Evolutionary conservation across 2,113 vertebrate genomes (phyloP).

Genomic region (Mormyrus iriodes): DNA sequence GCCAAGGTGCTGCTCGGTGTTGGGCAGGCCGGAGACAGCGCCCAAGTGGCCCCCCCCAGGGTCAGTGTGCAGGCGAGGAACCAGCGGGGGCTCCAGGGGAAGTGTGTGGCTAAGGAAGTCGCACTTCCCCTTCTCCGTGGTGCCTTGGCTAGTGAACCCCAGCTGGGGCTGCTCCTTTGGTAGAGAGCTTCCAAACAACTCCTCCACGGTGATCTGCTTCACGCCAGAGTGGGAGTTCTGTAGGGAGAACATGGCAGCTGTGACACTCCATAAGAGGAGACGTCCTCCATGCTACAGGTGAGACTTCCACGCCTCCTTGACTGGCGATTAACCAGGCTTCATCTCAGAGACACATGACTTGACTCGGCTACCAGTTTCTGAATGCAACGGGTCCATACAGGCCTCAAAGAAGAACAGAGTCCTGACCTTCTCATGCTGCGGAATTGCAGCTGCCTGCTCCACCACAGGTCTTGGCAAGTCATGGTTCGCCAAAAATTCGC

Average conservation of each 20-base stretch:
- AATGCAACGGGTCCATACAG: not conserved
- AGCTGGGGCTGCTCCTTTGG: conserved; percentile 73
- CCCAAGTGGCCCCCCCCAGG: conserved; percentile 45
- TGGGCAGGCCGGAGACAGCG: conserved; percentile 43
- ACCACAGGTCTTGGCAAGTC: conserved; percentile 22
- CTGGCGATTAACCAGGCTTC: not conserved
- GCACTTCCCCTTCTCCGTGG: conserved; percentile 53
- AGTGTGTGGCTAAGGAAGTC: conserved; percentile 56
- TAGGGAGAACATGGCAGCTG: conserved; percentile 9
- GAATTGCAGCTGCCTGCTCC: conserved; percentile 32
- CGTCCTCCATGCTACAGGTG: not conserved
- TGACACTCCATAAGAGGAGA: not conserved
- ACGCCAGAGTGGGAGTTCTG: conserved; percentile 73
- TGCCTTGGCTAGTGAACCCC: conserved; percentile 52
- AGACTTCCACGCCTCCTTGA: not conserved
- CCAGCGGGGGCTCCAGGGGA: conserved; percentile 65
- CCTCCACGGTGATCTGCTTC: conserved; percentile 97
- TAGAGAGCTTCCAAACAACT: conserved; percentile 85
- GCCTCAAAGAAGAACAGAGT: not conserved
- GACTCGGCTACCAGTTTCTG: not conserved
- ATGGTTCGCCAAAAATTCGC: conserved; percentile 31
- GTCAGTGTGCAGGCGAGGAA: conserved; percentile 58
- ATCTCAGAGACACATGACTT: not conserved
- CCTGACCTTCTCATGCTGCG: conserved; percentile 54
- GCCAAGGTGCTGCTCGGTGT: conserved; percentile 55